phyloP scores from a whole-genome alignment of 1,140 invertebrate species.

The Drosophila guanche region DNA sequence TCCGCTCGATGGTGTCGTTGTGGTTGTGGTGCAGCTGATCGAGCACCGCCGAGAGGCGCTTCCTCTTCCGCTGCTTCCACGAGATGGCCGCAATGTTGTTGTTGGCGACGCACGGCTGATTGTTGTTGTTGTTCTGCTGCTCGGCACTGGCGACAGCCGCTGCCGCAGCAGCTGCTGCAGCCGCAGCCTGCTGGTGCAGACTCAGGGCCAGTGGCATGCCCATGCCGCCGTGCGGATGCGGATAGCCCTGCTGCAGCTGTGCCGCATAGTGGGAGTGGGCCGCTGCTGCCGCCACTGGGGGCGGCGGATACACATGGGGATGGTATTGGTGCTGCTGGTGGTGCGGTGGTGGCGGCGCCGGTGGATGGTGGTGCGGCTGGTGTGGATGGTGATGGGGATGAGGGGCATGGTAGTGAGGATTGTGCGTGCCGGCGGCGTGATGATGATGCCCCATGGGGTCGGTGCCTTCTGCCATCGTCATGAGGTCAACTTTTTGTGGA shows the following conservation, averaged over 20 bases:
- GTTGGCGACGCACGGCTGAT: constrained; percentile 86
- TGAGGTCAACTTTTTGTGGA: constrained; percentile 80
- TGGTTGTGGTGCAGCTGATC: constrained; percentile 87
- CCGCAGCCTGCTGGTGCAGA: constrained; percentile 69
- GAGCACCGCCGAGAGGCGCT: constrained; percentile 89
- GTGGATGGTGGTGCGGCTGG: constrained; percentile 62
- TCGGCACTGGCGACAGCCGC: constrained; percentile 63
- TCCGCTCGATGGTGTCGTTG: constrained; percentile 63
- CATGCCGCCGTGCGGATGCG: constrained; percentile 48
- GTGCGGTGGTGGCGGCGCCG: constrained; percentile 41
- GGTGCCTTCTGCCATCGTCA: constrained; percentile 84
- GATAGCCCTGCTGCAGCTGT: constrained; percentile 60
- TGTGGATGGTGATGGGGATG: constrained; percentile 61
- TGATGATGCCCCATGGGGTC: constrained; percentile 84
- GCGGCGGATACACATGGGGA: constrained; percentile 56
- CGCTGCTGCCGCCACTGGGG: constrained; percentile 28
- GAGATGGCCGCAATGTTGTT: constrained; percentile 85
- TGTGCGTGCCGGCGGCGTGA: constrained; percentile 72
- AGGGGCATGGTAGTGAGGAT: constrained; percentile 59
- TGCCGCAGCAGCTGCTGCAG: constrained; percentile 67
- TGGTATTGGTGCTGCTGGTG: constrained; percentile 61
- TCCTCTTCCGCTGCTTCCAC: constrained; percentile 87
- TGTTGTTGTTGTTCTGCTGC: constrained; percentile 84
- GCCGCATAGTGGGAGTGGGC: constrained; percentile 53
- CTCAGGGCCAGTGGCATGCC: constrained; percentile 45